These are phyloP conservation scores for Cheiracanthium punctorium DNA, from an alignment of 2,888 invertebrate genomes.

Conservation along the genomic window DNA sequence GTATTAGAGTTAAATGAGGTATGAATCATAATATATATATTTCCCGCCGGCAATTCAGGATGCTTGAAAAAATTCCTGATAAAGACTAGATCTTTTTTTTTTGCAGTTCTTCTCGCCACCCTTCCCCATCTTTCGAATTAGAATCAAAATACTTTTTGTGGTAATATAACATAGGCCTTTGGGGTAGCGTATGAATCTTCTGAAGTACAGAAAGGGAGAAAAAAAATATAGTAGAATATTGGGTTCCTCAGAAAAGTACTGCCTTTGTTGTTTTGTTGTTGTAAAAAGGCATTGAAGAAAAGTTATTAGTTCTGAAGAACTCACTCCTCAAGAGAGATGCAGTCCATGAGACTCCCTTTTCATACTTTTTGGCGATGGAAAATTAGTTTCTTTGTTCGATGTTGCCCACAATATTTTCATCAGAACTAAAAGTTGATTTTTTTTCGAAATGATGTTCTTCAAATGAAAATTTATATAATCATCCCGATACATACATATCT, in stretches of 20 bases:
- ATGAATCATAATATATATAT: no score
- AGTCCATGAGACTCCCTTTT: constrained; percentile 34
- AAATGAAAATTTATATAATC: no score
- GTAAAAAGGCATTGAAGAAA: constrained; percentile 6
- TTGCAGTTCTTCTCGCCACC: no score
- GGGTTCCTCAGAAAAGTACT: constrained; percentile 3
- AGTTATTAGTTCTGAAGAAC: constrained; percentile 59
- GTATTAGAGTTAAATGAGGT: no score
- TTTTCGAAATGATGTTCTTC: no score
- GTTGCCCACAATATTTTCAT: no score
- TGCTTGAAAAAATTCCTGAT: no score
- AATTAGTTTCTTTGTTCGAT: constrained; percentile 45
- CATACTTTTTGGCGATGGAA: constrained; percentile 35
- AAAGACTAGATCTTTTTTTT: no score
- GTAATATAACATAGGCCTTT: constrained; percentile 24
- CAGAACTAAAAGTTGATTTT: no score
- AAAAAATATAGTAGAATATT: not conserved
- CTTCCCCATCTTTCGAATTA: not conserved
- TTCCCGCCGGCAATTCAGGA: no score
- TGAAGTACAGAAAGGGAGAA: constrained; percentile 19
- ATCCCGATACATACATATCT: no score
- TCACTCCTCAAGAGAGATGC: constrained; percentile 47
- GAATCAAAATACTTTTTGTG: constrained; percentile 11
- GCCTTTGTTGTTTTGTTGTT: not conserved
- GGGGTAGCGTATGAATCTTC: constrained; percentile 54